phyloP scores from a whole-genome alignment of 2,797 vertebrate species.

The Lagodon rhomboides region DNA sequence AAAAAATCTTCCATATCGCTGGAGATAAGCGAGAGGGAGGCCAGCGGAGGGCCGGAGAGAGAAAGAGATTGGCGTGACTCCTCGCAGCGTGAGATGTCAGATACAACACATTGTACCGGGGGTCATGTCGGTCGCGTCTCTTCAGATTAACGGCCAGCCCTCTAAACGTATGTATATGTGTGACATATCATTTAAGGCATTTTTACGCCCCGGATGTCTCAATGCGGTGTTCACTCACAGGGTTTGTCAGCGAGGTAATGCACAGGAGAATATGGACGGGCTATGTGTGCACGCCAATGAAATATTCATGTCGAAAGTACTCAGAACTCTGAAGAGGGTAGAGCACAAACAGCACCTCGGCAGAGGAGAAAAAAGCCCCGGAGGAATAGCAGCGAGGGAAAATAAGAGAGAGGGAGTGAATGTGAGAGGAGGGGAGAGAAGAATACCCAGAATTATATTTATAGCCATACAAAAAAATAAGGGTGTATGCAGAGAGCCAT shows the following conservation, averaged over 20 bases:
- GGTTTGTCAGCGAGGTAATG: conserved; percentile 62
- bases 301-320: conserved; percentile 81
- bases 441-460: conserved; percentile 56
- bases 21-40: conserved; percentile 44
- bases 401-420: conserved; percentile 48
- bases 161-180: neutral
- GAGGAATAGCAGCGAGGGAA: conserved; percentile 54
- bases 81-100: conserved; percentile 26
- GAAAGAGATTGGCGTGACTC: conserved; percentile 26
- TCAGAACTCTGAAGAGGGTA: conserved; percentile 73
- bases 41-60: conserved; percentile 8
- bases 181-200: conserved; percentile 48
- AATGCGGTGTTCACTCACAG: conserved; percentile 10
- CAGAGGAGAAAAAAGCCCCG: conserved; percentile 61
- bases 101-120: conserved; percentile 17
- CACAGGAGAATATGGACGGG: conserved; percentile 58
- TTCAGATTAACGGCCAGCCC: conserved; percentile 43
- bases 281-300: conserved; percentile 64
- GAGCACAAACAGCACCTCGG: conserved; percentile 71
- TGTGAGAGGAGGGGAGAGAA: conserved; percentile 21
- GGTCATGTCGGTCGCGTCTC: conserved; percentile 55
- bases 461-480: conserved; percentile 30
- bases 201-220: conserved; percentile 30
- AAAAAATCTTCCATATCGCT: conserved; percentile 49
- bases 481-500: conserved; percentile 30